Evolutionary conservation across 2,113 vertebrate species (phyloP).

Genomic region (Engystomops pustulosus): DNA sequence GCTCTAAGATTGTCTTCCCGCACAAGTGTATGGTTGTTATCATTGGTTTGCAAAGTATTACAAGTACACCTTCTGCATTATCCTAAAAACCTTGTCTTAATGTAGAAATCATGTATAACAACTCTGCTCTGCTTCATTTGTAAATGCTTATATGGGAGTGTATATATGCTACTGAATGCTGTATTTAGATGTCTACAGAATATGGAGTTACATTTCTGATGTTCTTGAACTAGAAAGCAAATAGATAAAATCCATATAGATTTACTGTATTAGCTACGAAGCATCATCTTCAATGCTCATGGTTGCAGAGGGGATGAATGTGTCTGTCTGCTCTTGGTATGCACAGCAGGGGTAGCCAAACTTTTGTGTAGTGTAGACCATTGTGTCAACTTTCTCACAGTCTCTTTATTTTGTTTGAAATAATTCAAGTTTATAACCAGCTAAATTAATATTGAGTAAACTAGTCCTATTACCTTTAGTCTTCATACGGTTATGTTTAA

Average conservation of each 20-base stretch:
- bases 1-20: no score
- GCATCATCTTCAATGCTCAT: neutral
- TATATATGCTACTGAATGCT: neutral
- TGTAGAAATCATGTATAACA: neutral
- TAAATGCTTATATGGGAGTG: neutral
- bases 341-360: constrained; percentile 9
- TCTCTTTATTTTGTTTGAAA: neutral
- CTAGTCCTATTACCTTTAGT: neutral
- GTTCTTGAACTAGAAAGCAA: neutral
- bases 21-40: neutral
- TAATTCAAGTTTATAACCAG: neutral
- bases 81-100: neutral
- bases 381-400: neutral
- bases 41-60: neutral
- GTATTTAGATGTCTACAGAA: no score
- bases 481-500: neutral
- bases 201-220: neutral
- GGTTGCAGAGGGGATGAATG: neutral
- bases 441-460: constrained; percentile 7
- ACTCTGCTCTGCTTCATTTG: neutral
- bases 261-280: neutral
- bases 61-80: neutral
- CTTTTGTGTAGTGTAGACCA: neutral
- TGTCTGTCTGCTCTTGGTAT: neutral
- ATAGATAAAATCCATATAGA: neutral